Base-by-base conservation (phyloP, 2,888 invertebrate genomes). In the Eurois occulta region DNA sequence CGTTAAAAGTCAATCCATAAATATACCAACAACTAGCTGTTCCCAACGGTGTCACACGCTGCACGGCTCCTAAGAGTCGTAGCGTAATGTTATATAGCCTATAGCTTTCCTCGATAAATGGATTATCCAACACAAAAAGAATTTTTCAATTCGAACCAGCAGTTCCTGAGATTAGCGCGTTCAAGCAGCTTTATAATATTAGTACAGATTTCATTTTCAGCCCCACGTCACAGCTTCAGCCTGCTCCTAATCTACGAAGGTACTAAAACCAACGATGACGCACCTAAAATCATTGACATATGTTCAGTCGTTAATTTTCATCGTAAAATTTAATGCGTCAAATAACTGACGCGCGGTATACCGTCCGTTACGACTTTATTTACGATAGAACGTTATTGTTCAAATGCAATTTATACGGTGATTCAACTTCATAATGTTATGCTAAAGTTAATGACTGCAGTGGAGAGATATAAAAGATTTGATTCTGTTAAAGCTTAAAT, bases 251-350 rank as follows among this genome's bases (percentile, higher is more conserved):
- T 72, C 48, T 62, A 43, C 41, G 64, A 35, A 64, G n/a, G 38
- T 24, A 73, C 72, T 86, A 82, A 84, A 88, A 65, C 21, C 74
- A 80, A 70, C 41, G 81, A 78, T 88, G 86, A 84, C 86, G 75
- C 73, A 83, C 69, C 79, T 83, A 85, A 82, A 86, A 84, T 82
- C 83, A 84, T 81, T 87, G 86, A 88, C 87, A 89, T 80, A 83
- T 87, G 89, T 84, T 78, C 11, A 77, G 77, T 80, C 81, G 80
- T 88, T 89, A 89, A 89, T 87, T 87, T 80, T 72, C 46, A 80
- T 83, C 86, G 81, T 90, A 79, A 89, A 88, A 86, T 88, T 78
- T 87, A 79, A 87, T 82, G 83, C 80, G 64, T 46, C 58, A 78
- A 80, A 73, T 80, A 77, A 78, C 74, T 78, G 55, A 80, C 72